phyloP scores from a whole-genome alignment of 2,888 invertebrate species.

The Rhyacophila evoluta region DNA sequence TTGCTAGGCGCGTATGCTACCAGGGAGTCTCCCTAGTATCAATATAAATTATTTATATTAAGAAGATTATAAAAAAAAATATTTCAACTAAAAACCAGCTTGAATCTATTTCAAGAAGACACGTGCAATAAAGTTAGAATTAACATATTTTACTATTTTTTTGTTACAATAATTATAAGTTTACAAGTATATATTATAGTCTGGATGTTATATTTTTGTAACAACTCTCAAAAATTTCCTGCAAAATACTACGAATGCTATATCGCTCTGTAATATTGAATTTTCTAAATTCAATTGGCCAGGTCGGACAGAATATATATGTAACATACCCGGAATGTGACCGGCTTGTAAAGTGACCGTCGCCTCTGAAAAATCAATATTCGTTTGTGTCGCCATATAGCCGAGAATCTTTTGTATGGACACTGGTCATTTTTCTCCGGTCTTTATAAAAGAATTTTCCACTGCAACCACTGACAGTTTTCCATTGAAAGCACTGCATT shows the following conservation, averaged over 20 bases:
- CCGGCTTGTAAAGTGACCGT: constrained; percentile 3
- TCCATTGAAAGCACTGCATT: background rate
- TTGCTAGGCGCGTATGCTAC: too few relatives aligned
- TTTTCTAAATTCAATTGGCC: background rate
- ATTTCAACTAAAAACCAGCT: too few relatives aligned
- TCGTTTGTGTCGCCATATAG: background rate
- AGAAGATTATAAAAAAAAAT: too few relatives aligned
- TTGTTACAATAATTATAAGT: too few relatives aligned
- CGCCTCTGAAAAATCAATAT: background rate
- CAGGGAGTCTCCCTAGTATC: too few relatives aligned
- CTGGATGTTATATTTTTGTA: too few relatives aligned
- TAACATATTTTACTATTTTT: too few relatives aligned
- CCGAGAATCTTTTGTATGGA: background rate
- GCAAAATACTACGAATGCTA: background rate
- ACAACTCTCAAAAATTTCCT: too few relatives aligned
- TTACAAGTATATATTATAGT: too few relatives aligned
- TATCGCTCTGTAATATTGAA: background rate
- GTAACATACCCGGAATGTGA: background rate
- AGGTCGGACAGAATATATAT: background rate
- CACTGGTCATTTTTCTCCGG: background rate
- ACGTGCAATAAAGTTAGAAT: too few relatives aligned
- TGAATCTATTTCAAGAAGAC: too few relatives aligned
- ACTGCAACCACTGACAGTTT: background rate
- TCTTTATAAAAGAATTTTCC: background rate
- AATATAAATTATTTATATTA: too few relatives aligned